Base-by-base conservation (phyloP, 2,797 vertebrate genomes). In the Austrolebias charrua region DNA sequence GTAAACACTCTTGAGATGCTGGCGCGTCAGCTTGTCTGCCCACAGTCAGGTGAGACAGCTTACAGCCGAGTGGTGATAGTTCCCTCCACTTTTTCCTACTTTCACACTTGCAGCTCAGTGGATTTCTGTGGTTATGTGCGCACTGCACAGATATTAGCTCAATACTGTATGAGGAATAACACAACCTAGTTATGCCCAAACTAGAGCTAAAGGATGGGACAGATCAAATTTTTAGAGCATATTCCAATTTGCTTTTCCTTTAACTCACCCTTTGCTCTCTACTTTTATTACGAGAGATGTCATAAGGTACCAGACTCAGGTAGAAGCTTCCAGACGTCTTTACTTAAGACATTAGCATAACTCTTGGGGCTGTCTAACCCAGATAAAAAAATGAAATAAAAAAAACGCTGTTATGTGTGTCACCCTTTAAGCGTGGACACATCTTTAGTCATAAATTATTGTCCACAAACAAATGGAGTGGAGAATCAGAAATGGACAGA, bases 31-130 rank as follows among this genome's bases (percentile, higher is more conserved):
- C 29, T 8, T 55, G 78, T 83, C 84, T 85, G 65, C 31, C 67
- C 67, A 80, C 85, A 79, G 79, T 47, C 60, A 76, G 69, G 84
- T 85, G 80, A 76, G 81, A 85, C 19, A 0, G 66, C 52, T 38
- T 48, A 51, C 13, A 28, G 4, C 5, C 28, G 47, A 58, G 58
- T 2, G 15, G 18, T 42, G 48, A 61, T 38, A 48, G 28, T 42
- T 68, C 52, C n/a, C 52, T 18, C 16, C 18, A 47, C 20, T 44
- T 65, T 51, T 58, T 53, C 66, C 45, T 40, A 20, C 18, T 20
- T 48, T 54, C 16, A 12, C 29, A 4, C 38, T 3, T 1, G 7
- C 47, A 49, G 71, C 13, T 33, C 16, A 19, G 6, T 53, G 35
- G 19, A 64, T 77, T 14, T 19, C 6, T 42, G 35, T 42, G 62